Base-by-base conservation (phyloP, 1,140 invertebrate species). In the Calliphora vicina region DNA sequence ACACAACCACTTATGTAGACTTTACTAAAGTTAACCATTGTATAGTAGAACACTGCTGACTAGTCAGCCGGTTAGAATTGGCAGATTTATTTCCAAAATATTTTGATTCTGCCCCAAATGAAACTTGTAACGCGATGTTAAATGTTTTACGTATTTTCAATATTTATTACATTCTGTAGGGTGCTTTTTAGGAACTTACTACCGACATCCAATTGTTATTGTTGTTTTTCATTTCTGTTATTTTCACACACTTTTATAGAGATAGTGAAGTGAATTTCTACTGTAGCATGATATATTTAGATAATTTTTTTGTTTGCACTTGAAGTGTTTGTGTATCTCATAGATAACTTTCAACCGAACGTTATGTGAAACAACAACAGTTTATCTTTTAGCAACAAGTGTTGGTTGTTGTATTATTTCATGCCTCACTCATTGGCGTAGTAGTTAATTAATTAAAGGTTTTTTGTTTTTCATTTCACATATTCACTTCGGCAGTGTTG, bases 181-280 rank as follows among this genome's bases (percentile, higher is more conserved):
- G 45, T 50, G 15, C 17, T 50, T 50, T 50, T n/a, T 50, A 50
- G 45, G 6, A 35, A 35, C 35, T 35, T 35, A 35, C 10, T 35
- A 10, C 45, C 45, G 45, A 13, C 35, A 2, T 35, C 1, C 35
- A 10, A 35, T 35, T 23, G 10, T 67, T 67, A 23, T 67, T 67
- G 20, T 23, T 23, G n/a, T 67, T 25, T 67, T 67, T 67, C 61
- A 25, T 67, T 20, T 67, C n/a, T 67, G 20, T 67, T 20, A 23
- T 67, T 67, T 67, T 67, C 20, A 67, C 61, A 67, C 61, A 67
- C 61, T 67, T 67, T 67, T 10, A 23, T 20, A 9, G 61, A 23
- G 61, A 67, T 67, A 67, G 61, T 67, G n/a, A 67, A 67, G 61
- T 67, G n/a, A 67, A 67, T 67, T 20, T 67, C n/a, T 67, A 67